phyloP scores from a whole-genome alignment of 2,888 invertebrate genomes.

The Gisinianus flammeolus region DNA sequence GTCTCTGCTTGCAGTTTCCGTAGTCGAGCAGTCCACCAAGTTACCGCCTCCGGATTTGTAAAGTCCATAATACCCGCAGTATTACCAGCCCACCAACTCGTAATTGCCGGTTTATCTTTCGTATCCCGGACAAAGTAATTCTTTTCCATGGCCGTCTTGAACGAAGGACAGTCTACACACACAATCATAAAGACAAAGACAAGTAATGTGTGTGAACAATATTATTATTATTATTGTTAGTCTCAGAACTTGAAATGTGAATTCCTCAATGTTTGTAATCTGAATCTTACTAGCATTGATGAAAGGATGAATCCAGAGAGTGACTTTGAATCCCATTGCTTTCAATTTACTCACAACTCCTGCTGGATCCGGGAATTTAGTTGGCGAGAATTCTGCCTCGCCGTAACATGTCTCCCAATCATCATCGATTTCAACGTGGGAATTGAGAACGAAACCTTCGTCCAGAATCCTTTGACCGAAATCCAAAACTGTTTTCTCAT shows the following conservation, averaged over 20 bases:
- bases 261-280: too few species aligned
- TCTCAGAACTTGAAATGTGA: background rate
- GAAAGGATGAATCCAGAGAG: constrained; percentile 87
- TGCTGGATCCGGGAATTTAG: constrained; percentile 69
- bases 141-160: constrained; percentile 65
- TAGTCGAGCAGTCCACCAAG: constrained; percentile 62
- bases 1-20: constrained; percentile 66
- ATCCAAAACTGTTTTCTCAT: constrained; percentile 44
- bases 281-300: constrained; percentile 67
- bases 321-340: constrained; percentile 72
- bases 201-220: constrained; percentile 53
- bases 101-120: constrained; percentile 59
- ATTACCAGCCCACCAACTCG: constrained; percentile 63
- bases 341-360: constrained; percentile 55
- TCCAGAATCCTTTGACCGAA: constrained; percentile 42
- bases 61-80: constrained; percentile 71
- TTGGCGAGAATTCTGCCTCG: constrained; percentile 73
- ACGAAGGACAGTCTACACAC: constrained; percentile 72
- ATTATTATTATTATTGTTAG: background rate
- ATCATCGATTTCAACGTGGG: constrained; percentile 86
- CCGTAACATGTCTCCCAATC: constrained; percentile 88
- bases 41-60: constrained; percentile 66
- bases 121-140: constrained; percentile 66
- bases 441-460: constrained; percentile 46
- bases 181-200: too few species aligned